phyloP scores from a whole-genome alignment of 2,113 vertebrate genomes.

The Ptyas mucosa region DNA sequence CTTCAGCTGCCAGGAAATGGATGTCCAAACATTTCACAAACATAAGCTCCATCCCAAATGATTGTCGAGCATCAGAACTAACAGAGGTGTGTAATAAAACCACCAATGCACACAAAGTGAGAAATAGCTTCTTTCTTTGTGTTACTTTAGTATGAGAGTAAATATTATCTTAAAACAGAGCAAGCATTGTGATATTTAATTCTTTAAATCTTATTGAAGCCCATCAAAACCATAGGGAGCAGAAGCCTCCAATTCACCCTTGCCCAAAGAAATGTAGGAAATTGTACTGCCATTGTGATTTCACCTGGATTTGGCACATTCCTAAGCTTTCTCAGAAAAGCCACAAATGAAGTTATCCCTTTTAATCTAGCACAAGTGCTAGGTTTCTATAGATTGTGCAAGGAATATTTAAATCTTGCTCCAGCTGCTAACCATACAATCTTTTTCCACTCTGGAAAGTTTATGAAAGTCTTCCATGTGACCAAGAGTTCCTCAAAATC shows the following conservation, averaged over 20 bases:
- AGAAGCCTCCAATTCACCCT: not conserved
- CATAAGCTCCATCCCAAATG: not conserved
- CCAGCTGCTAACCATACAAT: too few relatives aligned
- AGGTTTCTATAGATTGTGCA: not conserved
- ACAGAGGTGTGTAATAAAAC: not conserved
- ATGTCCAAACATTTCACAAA: not conserved
- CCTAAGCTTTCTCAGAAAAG: not conserved
- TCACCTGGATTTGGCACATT: too few relatives aligned
- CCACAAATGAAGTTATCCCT: not conserved
- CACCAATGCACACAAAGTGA: not conserved
- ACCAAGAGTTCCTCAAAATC: not conserved
- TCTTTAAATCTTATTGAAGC: not conserved
- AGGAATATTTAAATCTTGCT: not conserved
- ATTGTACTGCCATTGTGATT: not conserved
- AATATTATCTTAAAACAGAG: not conserved
- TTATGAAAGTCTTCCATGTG: not conserved
- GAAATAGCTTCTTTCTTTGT: not conserved
- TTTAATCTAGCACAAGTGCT: not conserved
- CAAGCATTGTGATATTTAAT: not conserved
- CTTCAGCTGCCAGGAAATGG: not conserved
- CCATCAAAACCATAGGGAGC: not conserved
- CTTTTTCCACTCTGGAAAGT: not conserved
- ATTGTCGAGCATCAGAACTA: constrained; percentile 7
- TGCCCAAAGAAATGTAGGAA: not conserved
- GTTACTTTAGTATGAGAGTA: not conserved